phyloP scores from a whole-genome alignment of 2,888 invertebrate genomes.

The Nemoura dubitans region DNA sequence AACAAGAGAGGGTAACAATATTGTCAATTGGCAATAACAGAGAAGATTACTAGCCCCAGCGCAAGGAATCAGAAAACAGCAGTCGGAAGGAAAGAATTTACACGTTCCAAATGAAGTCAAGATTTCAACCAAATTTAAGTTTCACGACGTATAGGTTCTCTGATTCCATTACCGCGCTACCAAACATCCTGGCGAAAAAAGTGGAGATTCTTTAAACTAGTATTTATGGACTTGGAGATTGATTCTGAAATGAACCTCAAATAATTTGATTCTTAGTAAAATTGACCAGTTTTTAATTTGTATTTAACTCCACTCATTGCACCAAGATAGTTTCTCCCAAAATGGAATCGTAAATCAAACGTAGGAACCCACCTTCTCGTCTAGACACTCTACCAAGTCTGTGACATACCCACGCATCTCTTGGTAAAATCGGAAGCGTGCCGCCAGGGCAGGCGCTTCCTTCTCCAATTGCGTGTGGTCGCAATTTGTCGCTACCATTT shows the following conservation, averaged over 20 bases:
- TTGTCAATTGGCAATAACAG: conserved; percentile 30
- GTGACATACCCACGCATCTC: conserved; percentile 93
- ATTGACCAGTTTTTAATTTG: no score
- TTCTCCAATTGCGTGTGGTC: conserved; percentile 64
- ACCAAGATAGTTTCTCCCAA: not conserved
- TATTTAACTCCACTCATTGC: not conserved
- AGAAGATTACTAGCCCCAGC: conserved; percentile 44
- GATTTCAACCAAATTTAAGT: not conserved
- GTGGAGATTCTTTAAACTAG: not conserved
- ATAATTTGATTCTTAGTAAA: no score
- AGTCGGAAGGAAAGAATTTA: not conserved
- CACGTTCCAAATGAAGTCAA: not conserved
- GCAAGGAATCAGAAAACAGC: conserved; percentile 35
- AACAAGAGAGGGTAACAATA: not conserved
- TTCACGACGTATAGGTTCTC: conserved; percentile 7
- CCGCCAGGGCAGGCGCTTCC: conserved; percentile 74
- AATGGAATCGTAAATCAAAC: conserved; percentile 50
- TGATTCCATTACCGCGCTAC: conserved; percentile 20
- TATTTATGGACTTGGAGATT: no score
- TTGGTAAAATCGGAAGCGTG: conserved; percentile 92
- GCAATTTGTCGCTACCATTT: conserved; percentile 58
- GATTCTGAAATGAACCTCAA: no score
- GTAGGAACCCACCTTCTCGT: conserved; percentile 85
- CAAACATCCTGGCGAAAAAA: not conserved
- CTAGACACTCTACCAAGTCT: conserved; percentile 96